A percentile compares a stretch with the other conserved stretches of the same genome.
Evolutionary conservation across 2,888 invertebrate genomes (phyloP).

Genomic region (Leptinotarsa peninsularis): DNA sequence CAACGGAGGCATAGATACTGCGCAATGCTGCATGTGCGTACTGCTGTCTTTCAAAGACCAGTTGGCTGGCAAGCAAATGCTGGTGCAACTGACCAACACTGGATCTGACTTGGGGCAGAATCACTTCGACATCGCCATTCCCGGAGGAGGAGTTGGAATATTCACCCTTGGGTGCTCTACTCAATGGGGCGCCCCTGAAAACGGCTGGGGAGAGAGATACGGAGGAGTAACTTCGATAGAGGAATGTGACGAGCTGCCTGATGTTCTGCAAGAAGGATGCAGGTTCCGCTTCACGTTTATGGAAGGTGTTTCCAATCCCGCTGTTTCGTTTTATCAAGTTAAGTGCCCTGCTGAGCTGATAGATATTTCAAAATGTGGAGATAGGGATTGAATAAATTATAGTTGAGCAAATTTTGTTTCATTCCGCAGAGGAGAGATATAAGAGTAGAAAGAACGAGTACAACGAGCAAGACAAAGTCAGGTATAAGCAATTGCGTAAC

Average conservation of each 20-base stretch:
- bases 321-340: slow-evolving; percentile 29
- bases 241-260: slow-evolving; percentile 28
- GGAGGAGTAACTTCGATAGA: slow-evolving; percentile 26
- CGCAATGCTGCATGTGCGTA: slow-evolving; percentile 44
- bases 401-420: neutral
- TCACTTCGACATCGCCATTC: slow-evolving; percentile 36
- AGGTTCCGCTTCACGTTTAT: slow-evolving; percentile 27
- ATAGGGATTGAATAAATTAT: neutral
- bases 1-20: slow-evolving; percentile 32
- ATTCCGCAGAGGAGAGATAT: neutral
- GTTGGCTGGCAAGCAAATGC: slow-evolving; percentile 33
- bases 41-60: slow-evolving; percentile 42
- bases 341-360: slow-evolving; percentile 31
- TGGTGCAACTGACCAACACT: slow-evolving; percentile 35
- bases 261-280: slow-evolving; percentile 27
- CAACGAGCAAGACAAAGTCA: no score
- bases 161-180: slow-evolving; percentile 5
- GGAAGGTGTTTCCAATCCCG: slow-evolving; percentile 30
- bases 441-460: no score
- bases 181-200: slow-evolving; percentile 29
- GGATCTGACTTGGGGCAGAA: slow-evolving; percentile 25
- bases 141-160: slow-evolving; percentile 28
- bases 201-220: slow-evolving; percentile 36
- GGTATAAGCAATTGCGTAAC: no score
- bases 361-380: slow-evolving; percentile 27